These are phyloP conservation scores for Aquatica leii DNA, from an alignment of 2,888 invertebrate species.

Conservation along the genomic window DNA sequence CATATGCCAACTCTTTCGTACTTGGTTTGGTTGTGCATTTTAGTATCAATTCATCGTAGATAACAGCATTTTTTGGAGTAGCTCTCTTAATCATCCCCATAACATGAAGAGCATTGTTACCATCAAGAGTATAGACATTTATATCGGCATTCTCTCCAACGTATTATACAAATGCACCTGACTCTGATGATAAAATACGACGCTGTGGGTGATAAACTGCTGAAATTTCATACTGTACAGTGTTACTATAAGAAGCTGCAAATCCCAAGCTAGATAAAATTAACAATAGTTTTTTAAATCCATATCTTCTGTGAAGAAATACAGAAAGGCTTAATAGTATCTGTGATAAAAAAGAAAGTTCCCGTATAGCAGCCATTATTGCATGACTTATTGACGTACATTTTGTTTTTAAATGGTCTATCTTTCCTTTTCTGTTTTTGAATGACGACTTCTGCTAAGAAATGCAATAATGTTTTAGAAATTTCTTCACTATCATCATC, in stretches of 20 bases:
- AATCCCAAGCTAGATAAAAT: slow-evolving; percentile 42
- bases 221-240: slow-evolving; percentile 43
- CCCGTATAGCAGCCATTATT: slow-evolving; percentile 45
- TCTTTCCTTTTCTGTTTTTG: slow-evolving; percentile 1
- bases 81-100: slow-evolving; percentile 48
- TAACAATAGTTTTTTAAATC: slow-evolving; percentile 41
- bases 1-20: slow-evolving; percentile 48
- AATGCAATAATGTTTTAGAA: slow-evolving; percentile 11
- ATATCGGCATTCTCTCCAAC: slow-evolving; percentile 50
- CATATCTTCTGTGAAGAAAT: slow-evolving; percentile 41
- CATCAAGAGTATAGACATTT: slow-evolving; percentile 49
- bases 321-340: slow-evolving; percentile 58
- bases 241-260: slow-evolving; percentile 44
- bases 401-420: slow-evolving; percentile 12
- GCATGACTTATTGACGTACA: slow-evolving; percentile 32
- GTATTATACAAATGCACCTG: slow-evolving; percentile 46
- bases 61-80: slow-evolving; percentile 44
- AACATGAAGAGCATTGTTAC: slow-evolving; percentile 47
- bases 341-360: slow-evolving; percentile 44
- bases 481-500: slow-evolving; percentile 21
- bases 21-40: slow-evolving; percentile 30
- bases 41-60: slow-evolving; percentile 38
- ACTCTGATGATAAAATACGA: slow-evolving; percentile 43
- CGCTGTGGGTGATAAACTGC: slow-evolving; percentile 43
- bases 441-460: slow-evolving; percentile 17